These are phyloP conservation scores for Hemibagrus wyckioides DNA, from an alignment of 2,113 vertebrate genomes.

Conservation along the genomic window DNA sequence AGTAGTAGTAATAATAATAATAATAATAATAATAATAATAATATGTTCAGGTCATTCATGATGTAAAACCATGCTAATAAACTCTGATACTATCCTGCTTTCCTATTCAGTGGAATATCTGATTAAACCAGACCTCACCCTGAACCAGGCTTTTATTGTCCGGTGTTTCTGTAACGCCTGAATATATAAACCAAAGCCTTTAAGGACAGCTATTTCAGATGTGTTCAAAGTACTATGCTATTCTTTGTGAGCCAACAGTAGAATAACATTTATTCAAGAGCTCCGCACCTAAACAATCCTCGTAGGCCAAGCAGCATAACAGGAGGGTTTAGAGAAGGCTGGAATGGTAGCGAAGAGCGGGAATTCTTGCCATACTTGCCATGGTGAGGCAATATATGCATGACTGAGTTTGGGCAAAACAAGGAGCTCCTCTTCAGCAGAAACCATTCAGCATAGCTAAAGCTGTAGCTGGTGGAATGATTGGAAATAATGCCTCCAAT, in stretches of 20 bases:
- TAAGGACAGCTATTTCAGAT: constrained; percentile 70
- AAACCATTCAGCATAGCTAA: not conserved
- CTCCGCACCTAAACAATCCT: constrained; percentile 60
- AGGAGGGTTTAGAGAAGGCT: constrained; percentile 66
- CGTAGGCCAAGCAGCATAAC: constrained; percentile 66
- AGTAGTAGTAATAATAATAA: too few species aligned
- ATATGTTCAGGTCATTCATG: not conserved
- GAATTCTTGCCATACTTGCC: constrained; percentile 71
- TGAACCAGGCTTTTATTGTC: constrained; percentile 60
- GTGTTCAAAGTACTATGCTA: constrained; percentile 63
- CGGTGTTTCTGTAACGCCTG: constrained; percentile 65
- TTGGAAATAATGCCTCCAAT: not conserved
- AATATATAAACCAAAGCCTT: constrained; percentile 62
- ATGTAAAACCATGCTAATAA: not conserved
- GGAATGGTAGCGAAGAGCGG: constrained; percentile 62
- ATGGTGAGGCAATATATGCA: constrained; percentile 62
- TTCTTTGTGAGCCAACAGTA: constrained; percentile 63
- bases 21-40: not conserved
- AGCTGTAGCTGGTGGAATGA: not conserved
- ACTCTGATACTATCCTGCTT: not conserved
- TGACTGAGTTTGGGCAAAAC: constrained; percentile 71
- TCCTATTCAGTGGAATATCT: not conserved
- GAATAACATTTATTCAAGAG: constrained; percentile 66
- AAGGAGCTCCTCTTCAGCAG: constrained; percentile 46
- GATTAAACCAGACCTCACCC: not conserved